Percentiles rank a stretch among this genome's conserved stretches.
These are phyloP conservation scores for Thomomys bottae DNA, from an alignment of 2,113 vertebrate genomes.

Conservation along the genomic window DNA sequence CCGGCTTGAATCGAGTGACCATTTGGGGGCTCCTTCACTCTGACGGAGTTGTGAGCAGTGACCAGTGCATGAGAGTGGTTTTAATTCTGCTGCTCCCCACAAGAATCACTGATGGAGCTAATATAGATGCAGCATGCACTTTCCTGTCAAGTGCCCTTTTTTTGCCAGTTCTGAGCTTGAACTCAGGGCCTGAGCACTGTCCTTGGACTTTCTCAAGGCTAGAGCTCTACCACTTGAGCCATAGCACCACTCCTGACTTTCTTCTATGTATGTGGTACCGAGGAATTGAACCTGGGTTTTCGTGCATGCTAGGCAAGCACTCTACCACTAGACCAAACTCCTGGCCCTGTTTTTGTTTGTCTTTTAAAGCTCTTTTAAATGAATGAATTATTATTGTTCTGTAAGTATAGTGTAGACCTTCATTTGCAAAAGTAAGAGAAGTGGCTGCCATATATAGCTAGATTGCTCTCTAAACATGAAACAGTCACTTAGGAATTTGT, in stretches of 20 bases:
- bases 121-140: not conserved
- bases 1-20: not conserved
- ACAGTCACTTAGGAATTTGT: slow-evolving; percentile 17
- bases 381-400: no score
- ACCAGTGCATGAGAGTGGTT: not conserved
- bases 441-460: not conserved
- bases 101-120: not conserved
- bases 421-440: not conserved
- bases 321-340: no score
- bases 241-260: no score
- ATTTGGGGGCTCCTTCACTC: no score
- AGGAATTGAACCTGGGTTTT: no score
- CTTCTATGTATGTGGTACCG: no score
- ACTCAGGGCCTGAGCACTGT: no score
- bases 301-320: no score
- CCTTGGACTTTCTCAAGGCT: no score
- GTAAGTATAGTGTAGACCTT: not conserved
- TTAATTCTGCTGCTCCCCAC: not conserved
- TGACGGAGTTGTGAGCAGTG: not conserved
- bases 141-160: not conserved
- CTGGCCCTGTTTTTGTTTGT: no score
- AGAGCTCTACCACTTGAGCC: no score
- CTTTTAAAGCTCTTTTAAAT: not conserved
- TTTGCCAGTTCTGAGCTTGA: no score
- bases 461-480: not conserved